Evolutionary conservation across 2,888 invertebrate species (phyloP).

Genomic region (Tricholauxania praeusta): DNA sequence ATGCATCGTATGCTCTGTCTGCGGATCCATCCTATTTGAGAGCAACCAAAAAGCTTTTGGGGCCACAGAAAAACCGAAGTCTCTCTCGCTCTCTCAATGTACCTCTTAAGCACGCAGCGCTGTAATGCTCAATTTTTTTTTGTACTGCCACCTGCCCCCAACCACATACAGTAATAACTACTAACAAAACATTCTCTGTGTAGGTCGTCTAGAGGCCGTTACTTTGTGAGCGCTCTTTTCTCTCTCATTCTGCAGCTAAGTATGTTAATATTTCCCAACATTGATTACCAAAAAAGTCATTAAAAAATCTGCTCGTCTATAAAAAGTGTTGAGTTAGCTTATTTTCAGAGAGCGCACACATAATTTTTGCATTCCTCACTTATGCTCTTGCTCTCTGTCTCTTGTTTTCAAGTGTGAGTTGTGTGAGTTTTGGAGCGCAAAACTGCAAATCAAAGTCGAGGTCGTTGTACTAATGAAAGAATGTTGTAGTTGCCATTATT

Average conservation of each 20-base stretch:
- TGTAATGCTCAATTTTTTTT: too few relatives aligned
- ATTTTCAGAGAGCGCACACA: slow-evolving; percentile 30
- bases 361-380: slow-evolving; percentile 3
- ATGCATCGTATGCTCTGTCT: too few relatives aligned
- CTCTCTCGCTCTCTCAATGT: neutral
- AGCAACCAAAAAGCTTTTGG: neutral
- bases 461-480: slow-evolving; percentile 66
- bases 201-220: slow-evolving; percentile 66
- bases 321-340: slow-evolving; percentile 6
- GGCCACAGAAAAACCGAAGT: neutral
- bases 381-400: slow-evolving; percentile 32
- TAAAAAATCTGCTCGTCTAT: slow-evolving; percentile 17
- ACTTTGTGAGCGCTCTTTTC: slow-evolving; percentile 7
- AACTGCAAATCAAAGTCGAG: slow-evolving; percentile 67
- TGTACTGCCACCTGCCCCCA: too few relatives aligned
- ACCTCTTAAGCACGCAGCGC: too few relatives aligned
- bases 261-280: neutral
- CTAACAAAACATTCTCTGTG: slow-evolving; percentile 41
- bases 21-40: too few relatives aligned
- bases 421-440: slow-evolving; percentile 41
- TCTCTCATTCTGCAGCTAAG: neutral
- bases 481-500: slow-evolving; percentile 55
- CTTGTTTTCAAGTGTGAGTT: slow-evolving; percentile 13
- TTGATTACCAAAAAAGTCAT: slow-evolving; percentile 36
- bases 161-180: neutral